Conservation (phyloP, 2,888 invertebrate species). For the Margaritifera margaritifera region DNA sequence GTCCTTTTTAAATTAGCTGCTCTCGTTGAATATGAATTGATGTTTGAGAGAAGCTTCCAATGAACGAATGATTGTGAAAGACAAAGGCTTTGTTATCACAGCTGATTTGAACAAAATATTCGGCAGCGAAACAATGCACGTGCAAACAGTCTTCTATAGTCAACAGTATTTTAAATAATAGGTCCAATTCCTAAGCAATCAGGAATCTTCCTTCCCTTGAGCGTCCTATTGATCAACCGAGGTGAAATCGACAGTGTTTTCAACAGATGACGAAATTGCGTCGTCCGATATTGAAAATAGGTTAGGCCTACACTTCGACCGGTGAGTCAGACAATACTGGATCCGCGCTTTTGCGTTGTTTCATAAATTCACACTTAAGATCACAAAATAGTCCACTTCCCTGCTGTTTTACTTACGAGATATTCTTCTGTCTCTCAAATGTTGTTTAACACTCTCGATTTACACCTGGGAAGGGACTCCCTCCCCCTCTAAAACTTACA, state of each 20-base stretch:
- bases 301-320: slow-evolving; percentile 27
- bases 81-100: too few species aligned
- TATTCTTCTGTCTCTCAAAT: slow-evolving; percentile 10
- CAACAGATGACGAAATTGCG: slow-evolving; percentile 52
- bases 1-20: too few species aligned
- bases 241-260: slow-evolving; percentile 43
- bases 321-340: slow-evolving; percentile 23
- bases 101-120: too few species aligned
- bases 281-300: slow-evolving; percentile 29
- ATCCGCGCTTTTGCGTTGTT: slow-evolving; percentile 10
- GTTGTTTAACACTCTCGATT: slow-evolving; percentile 42
- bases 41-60: too few species aligned
- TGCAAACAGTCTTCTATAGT: too few species aligned
- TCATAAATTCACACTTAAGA: too few species aligned
- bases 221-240: slow-evolving; percentile 17
- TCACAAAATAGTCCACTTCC: slow-evolving; percentile 6
- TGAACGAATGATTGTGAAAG: too few species aligned
- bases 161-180: too few species aligned
- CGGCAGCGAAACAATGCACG: too few species aligned
- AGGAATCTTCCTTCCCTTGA: too few species aligned
- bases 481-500: slow-evolving; percentile 40
- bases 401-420: slow-evolving; percentile 7
- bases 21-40: too few species aligned
- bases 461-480: slow-evolving; percentile 54
- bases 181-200: too few species aligned